These are phyloP conservation scores for Listronotus bonariensis DNA, from an alignment of 1,140 invertebrate species.

Conservation along the genomic window DNA sequence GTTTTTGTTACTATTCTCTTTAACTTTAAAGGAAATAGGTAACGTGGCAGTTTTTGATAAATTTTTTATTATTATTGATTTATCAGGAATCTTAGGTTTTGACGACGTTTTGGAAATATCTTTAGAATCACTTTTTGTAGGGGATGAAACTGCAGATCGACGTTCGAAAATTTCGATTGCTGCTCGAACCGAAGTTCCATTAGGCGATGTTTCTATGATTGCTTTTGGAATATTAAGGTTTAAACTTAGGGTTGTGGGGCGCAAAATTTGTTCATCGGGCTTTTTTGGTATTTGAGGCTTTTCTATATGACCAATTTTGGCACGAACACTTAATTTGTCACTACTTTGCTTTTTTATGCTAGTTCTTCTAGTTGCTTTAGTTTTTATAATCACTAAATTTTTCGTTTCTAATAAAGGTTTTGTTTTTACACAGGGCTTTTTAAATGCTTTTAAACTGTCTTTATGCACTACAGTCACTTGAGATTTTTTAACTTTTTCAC, in stretches of 20 bases:
- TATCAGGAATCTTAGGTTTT: constrained; percentile 24
- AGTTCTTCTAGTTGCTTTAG: constrained; percentile 28
- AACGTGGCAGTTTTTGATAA: constrained; percentile 15
- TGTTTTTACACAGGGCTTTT: constrained; percentile 45
- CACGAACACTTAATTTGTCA: constrained; percentile 43
- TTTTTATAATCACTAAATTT: constrained; percentile 28
- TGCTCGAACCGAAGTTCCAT: constrained; percentile 49
- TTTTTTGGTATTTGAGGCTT: constrained; percentile 44
- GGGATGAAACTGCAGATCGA: constrained; percentile 16
- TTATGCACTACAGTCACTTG: constrained; percentile 14
- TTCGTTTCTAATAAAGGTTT: constrained; percentile 36
- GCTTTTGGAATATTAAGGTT: constrained; percentile 23
- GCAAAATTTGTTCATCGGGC: constrained; percentile 9
- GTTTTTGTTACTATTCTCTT: neutral
- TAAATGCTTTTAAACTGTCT: constrained; percentile 37
- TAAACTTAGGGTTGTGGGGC: constrained; percentile 26
- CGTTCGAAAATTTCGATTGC: constrained; percentile 58
- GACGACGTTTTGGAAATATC: neutral
- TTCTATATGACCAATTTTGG: constrained; percentile 48
- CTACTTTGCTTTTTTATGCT: constrained; percentile 33
- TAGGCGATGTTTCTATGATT: constrained; percentile 23
- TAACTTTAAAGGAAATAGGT: constrained; percentile 8
- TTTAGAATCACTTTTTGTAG: constrained; percentile 2
- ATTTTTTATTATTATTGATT: constrained; percentile 45
- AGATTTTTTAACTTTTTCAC: neutral